Evolutionary conservation across 35 echinoderm and acorn worm species (phyloP).

Genomic region (Ptychodera flava): DNA sequence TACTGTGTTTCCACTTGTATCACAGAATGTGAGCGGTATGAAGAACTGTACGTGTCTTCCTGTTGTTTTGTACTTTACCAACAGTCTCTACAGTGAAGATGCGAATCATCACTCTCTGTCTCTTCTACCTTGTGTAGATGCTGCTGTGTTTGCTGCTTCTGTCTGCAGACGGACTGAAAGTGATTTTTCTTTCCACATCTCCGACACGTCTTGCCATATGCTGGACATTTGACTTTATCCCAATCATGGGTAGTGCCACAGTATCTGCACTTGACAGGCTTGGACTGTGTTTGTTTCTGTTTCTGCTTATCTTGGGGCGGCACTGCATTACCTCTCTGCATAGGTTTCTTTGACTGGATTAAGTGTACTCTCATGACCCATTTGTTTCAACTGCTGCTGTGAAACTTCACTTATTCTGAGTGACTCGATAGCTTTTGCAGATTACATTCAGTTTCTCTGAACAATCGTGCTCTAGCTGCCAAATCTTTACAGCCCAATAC

Average conservation of each 20-base stretch:
- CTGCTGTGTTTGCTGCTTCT: too few relatives aligned
- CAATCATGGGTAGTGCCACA: constrained; percentile 34
- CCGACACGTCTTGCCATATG: constrained; percentile 33
- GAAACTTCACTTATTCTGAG: neutral
- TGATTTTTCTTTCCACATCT: constrained; percentile 59
- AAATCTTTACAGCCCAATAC: constrained; percentile 20
- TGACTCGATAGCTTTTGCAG: neutral
- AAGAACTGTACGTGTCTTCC: too few relatives aligned
- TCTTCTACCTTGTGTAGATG: too few relatives aligned
- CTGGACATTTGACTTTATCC: constrained; percentile 20
- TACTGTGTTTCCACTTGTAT: too few relatives aligned
- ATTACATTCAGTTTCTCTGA: too few relatives aligned
- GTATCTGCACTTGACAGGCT: constrained; percentile 36
- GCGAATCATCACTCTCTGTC: too few relatives aligned
- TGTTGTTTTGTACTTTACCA: too few relatives aligned
- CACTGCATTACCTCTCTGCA: too few relatives aligned
- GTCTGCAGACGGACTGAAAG: constrained; percentile 26
- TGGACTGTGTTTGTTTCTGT: neutral
- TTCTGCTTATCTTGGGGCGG: neutral
- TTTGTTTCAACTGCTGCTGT: constrained; percentile 25
- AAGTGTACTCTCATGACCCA: neutral
- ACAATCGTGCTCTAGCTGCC: constrained; percentile 17
- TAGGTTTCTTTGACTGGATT: too few relatives aligned
- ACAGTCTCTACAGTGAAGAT: too few relatives aligned
- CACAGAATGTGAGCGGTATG: too few relatives aligned